These are phyloP conservation scores for Mythimna pallens DNA, from an alignment of 2,888 invertebrate genomes.

Conservation along the genomic window DNA sequence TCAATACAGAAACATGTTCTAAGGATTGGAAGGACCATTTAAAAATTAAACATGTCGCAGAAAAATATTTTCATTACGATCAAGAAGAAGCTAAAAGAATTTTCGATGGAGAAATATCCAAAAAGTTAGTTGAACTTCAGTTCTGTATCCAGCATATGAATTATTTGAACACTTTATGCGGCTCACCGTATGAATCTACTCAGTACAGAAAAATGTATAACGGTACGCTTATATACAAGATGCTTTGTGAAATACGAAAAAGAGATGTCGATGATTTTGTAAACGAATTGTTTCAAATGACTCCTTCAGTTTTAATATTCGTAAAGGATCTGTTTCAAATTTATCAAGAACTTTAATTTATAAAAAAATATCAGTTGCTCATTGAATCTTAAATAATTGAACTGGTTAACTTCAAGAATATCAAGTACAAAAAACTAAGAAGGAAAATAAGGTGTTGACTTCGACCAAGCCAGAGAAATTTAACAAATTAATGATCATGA, in stretches of 20 bases:
- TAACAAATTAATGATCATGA: no score
- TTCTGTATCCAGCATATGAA: conserved; percentile 71
- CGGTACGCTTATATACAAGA: conserved; percentile 70
- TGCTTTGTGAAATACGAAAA: conserved; percentile 46
- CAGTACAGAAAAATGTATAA: conserved; percentile 68
- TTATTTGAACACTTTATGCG: conserved; percentile 72
- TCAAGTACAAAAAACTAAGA: no score
- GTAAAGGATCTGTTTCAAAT: conserved; percentile 21
- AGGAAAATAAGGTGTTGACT: no score
- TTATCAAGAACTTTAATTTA: conserved; percentile 20
- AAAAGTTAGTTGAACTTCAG: conserved; percentile 68
- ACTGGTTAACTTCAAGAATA: not conserved
- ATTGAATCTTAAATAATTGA: not conserved
- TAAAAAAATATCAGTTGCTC: not conserved
- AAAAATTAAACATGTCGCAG: not conserved
- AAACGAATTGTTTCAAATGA: conserved; percentile 18
- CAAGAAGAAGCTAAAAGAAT: conserved; percentile 43
- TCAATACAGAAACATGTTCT: conserved; percentile 26
- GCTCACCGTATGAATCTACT: conserved; percentile 60
- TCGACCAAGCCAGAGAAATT: no score
- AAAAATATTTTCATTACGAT: conserved; percentile 51
- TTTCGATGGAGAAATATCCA: conserved; percentile 54
- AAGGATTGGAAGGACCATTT: not conserved
- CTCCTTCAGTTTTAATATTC: conserved; percentile 35
- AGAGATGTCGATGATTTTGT: conserved; percentile 24